Evolutionary conservation across 2,888 invertebrate genomes (phyloP).

Genomic region (Drosophila mayaguana): DNA sequence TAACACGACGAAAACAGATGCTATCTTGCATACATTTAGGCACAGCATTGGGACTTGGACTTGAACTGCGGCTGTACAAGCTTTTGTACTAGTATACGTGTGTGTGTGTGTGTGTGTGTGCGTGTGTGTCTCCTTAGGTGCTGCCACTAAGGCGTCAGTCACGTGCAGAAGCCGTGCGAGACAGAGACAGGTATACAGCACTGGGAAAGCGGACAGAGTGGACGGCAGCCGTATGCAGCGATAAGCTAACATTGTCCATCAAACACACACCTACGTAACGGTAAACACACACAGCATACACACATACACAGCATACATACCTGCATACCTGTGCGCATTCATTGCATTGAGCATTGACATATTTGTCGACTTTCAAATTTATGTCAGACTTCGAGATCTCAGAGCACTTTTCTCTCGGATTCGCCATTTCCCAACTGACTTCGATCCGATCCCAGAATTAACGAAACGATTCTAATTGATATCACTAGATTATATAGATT

Average conservation of each 20-base stretch:
- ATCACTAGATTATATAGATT: background rate
- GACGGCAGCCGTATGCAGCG: constrained; percentile 42
- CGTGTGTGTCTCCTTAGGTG: background rate
- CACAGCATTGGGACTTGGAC: constrained; percentile 13
- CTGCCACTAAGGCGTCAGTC: constrained; percentile 57
- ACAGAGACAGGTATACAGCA: constrained; percentile 1
- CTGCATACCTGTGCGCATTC: constrained; percentile 39
- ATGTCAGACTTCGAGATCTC: constrained; percentile 40
- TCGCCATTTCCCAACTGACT: background rate
- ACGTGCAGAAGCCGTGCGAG: constrained; percentile 50
- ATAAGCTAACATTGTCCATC: constrained; percentile 79
- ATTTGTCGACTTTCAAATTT: constrained; percentile 80
- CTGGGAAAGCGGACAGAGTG: background rate
- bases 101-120: constrained; percentile 4
- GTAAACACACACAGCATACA: constrained; percentile 13
- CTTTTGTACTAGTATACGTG: background rate
- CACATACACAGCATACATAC: constrained; percentile 33
- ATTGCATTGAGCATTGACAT: constrained; percentile 68
- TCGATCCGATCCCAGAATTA: constrained; percentile 12
- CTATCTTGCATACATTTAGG: constrained; percentile 77
- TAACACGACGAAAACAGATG: constrained; percentile 80
- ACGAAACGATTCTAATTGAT: background rate
- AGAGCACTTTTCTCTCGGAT: background rate
- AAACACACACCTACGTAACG: constrained; percentile 70
- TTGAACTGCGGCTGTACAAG: constrained; percentile 3